Evolutionary conservation across 2,888 invertebrate species (phyloP).

Genomic region (Macropis europaea): DNA sequence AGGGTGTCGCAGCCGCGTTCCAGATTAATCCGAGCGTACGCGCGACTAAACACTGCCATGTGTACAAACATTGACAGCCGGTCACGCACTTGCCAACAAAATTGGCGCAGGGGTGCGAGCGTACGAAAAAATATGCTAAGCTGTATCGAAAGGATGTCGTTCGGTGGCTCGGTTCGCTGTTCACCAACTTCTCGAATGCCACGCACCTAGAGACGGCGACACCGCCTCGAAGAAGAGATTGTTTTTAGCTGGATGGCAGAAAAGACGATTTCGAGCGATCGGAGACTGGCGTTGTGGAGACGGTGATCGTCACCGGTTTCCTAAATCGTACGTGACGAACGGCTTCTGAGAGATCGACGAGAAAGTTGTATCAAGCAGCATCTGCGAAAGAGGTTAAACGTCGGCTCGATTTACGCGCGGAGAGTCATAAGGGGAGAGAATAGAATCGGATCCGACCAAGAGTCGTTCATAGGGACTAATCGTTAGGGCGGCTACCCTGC

Average conservation of each 20-base stretch:
- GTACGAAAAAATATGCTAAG: slow-evolving; percentile 2
- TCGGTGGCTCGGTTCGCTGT: no score
- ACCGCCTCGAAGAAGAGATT: no score
- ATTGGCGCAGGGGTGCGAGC: slow-evolving; percentile 35
- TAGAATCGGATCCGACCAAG: slow-evolving; percentile 60
- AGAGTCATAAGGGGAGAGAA: slow-evolving; percentile 50
- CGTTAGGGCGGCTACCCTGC: slow-evolving; percentile 73
- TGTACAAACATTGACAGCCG: slow-evolving; percentile 79
- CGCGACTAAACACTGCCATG: slow-evolving; percentile 75
- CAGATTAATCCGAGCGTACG: slow-evolving; percentile 68
- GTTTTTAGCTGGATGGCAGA: no score
- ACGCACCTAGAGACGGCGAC: no score
- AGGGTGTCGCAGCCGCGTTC: slow-evolving; percentile 64
- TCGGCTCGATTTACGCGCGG: slow-evolving; percentile 25
- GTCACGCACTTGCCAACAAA: slow-evolving; percentile 72
- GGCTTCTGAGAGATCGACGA: not conserved
- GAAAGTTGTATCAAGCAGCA: not conserved
- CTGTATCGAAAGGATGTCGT: no score
- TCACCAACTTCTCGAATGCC: no score
- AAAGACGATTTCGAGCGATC: no score
- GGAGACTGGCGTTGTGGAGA: no score
- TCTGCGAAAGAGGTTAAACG: not conserved
- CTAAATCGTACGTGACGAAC: no score
- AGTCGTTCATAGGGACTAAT: slow-evolving; percentile 76
- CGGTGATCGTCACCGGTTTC: no score